Conservation (phyloP, 2,113 vertebrate species). For the Melanocharis versteri region DNA sequence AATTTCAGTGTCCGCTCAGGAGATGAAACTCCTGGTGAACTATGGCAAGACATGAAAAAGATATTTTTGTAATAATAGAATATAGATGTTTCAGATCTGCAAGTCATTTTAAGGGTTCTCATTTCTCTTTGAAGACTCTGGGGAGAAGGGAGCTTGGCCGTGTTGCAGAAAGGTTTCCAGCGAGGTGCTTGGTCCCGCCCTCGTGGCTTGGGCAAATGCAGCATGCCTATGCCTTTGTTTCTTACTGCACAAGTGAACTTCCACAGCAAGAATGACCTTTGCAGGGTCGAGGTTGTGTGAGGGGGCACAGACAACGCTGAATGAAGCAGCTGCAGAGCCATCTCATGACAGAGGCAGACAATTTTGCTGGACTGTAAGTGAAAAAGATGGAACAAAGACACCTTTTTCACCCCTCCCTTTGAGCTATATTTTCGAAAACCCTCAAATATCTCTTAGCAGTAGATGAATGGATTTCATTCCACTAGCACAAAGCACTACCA, state of each 20-base stretch:
- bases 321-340: neutral
- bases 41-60: neutral
- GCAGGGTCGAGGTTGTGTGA: rapidly evolving
- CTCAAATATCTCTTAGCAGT: neutral
- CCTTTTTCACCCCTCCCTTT: neutral
- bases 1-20: neutral
- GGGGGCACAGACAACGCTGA: no score
- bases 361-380: neutral
- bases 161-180: neutral
- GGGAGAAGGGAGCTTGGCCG: neutral
- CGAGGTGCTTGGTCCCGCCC: neutral
- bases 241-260: neutral
- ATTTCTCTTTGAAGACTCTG: neutral
- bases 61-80: neutral
- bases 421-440: neutral
- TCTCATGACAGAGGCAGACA: rapidly evolving
- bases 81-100: neutral
- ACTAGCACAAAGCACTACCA: neutral
- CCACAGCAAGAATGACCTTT: neutral
- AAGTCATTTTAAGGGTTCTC: neutral
- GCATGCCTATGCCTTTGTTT: neutral
- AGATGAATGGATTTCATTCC: neutral
- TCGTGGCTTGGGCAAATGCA: neutral
- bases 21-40: neutral
- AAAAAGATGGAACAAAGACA: neutral